phyloP scores from a whole-genome alignment of 2,888 invertebrate species.

The Pecten maximus region DNA sequence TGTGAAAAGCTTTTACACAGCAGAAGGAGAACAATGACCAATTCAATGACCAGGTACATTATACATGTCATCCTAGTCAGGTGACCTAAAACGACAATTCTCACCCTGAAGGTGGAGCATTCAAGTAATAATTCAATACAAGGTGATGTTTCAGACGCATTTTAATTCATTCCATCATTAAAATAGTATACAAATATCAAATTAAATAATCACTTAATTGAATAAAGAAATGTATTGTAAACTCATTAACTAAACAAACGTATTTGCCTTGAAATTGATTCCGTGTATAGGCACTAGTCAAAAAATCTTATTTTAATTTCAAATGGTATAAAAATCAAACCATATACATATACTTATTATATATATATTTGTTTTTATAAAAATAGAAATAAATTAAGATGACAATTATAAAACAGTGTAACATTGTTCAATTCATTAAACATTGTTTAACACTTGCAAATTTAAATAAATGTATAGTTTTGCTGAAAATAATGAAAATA shows the following conservation, averaged over 20 bases:
- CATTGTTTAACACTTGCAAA: background rate
- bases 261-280: background rate
- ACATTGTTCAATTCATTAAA: background rate
- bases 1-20: too few relatives aligned
- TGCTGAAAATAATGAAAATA: background rate
- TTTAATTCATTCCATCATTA: constrained; percentile 3
- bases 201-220: background rate
- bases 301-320: background rate
- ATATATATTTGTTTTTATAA: constrained; percentile 4
- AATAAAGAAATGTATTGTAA: background rate
- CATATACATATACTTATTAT: constrained; percentile 20
- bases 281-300: background rate
- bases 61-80: too few relatives aligned
- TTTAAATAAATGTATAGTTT: background rate
- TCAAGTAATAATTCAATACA: background rate
- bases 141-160: background rate
- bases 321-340: background rate
- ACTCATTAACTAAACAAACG: background rate
- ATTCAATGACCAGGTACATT: too few relatives aligned
- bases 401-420: background rate
- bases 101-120: too few relatives aligned
- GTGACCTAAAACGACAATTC: too few relatives aligned
- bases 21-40: too few relatives aligned
- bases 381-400: constrained; percentile 31
- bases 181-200: background rate